Evolutionary conservation across 2,888 invertebrate genomes (phyloP), one percentile per base, ranked within the genome.

Genomic region (Drosophila austrosaltans): DNA sequence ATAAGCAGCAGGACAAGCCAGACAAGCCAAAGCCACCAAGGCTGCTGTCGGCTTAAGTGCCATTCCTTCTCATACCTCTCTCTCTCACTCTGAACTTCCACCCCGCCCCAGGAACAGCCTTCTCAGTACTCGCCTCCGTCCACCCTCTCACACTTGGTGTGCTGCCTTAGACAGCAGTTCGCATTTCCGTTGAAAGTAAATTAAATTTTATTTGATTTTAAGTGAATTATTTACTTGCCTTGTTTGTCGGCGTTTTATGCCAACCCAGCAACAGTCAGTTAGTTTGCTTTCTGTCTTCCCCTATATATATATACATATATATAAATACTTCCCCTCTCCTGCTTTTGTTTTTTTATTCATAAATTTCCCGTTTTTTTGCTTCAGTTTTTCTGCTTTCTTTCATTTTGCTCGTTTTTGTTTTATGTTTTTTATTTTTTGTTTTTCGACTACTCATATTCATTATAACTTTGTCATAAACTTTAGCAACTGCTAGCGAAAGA

Each of bases 151-250:
- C 10, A 22, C 53, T 53, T 54, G 16, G 16, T 28, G 22, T 60
- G 53, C 42, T 42, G 42, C 20, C 53, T 36, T 60, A 20, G 54
- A n/a, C 32, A 32, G 54, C 71, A 75, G 72, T 73, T 72, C 71
- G 75, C 75, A 78, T 73, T 82, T 85, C 75, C 75, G 77, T 73
- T 82, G 69, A 79, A 81, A 83, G 74, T 74, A 80, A 83, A 86
- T 80, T 79, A 78, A 69, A 86, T 83, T 74, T 80, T 77, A 80
- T 86, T 86, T 83, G 83, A 81, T 80, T 83, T 83, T 86, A 86
- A 85, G 78, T 80, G 76, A 80, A 83, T 83, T 85, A 83, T 83
- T 81, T 80, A 75, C 74, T 76, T 67, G 63, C 71, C 48, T 73
- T 78, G 66, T 66, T 75, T 69, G 68, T 63, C 66, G 61, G 61